Evolutionary conservation across 2,888 invertebrate species (phyloP), one percentile per base, ranked within the genome.

Genomic region (Chaetogeoica ovagalla): DNA sequence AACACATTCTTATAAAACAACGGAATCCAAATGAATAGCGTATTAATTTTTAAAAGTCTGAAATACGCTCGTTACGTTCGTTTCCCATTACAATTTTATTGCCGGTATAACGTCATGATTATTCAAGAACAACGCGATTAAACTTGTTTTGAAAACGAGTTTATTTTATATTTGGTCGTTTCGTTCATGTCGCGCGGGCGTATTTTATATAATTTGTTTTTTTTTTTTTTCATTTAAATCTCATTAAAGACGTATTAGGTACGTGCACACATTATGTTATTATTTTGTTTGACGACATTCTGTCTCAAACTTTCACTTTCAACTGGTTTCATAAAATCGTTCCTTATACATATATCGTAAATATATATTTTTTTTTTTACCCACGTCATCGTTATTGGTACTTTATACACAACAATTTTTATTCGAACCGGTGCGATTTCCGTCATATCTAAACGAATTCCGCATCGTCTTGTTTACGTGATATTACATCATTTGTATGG

Each of bases 251-350:
- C 21, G 23, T 37, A 68, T 72, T 72, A 55, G 48, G 17, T 55
- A 1, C 37, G n/a, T 55, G 4, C 4, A 30, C 4, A 30, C 30
- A 30, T 30, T 30, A 30, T 30, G 30, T 30, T 30, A 17, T 71
- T 76, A 17, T 71, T 76, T 39, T 7, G 77, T 70, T 39, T 62
- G 62, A 77, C 30, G n/a, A 70, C 70, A 30, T 62, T 69, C 69
- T 1, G 43, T 69, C 69, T 70, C 77, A 62, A 77, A 69, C 76
- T 77, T 77, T 77, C 76, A 69, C 76, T 77, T 77, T 68, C 21
- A 43, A 66, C 75, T 69, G 48, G 76, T 76, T 60, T 65, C 60
- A 21, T 69, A 19, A 75, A 75, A 74, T 65, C 55, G 74, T 74
- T 65, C 17, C 63, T 37, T 37, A 55, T 19, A 55, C 19, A 55